These are phyloP conservation scores for Strigamia crassipes DNA, from an alignment of 2,888 invertebrate species.

Conservation along the genomic window DNA sequence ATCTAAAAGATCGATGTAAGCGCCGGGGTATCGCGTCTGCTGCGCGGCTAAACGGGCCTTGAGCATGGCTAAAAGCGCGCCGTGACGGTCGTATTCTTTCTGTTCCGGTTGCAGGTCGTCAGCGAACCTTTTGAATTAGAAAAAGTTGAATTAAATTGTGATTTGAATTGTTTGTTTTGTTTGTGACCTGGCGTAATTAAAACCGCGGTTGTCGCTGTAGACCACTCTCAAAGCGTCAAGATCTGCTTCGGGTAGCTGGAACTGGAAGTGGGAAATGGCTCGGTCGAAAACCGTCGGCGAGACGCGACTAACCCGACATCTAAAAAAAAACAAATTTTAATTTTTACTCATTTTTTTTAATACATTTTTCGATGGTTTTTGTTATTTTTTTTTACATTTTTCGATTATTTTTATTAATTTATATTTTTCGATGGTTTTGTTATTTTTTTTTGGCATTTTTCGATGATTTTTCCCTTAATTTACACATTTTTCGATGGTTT, in stretches of 20 bases:
- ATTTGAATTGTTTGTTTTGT: no score
- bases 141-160: no score
- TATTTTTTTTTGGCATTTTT: neutral
- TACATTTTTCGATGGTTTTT: neutral
- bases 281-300: constrained; percentile 10
- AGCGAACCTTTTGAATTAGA: no score
- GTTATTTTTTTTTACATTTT: neutral
- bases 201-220: constrained; percentile 33
- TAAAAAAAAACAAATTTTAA: no score
- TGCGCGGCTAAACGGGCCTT: constrained; percentile 44
- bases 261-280: constrained; percentile 34
- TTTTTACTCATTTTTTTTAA: no score
- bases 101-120: constrained; percentile 39
- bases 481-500: neutral
- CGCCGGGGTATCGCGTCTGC: constrained; percentile 41
- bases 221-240: constrained; percentile 29
- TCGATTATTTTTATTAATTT: neutral
- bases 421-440: neutral
- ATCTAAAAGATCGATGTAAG: constrained; percentile 43
- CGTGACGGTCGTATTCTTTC: constrained; percentile 32
- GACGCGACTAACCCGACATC: constrained; percentile 17
- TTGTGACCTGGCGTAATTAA: constrained; percentile 43
- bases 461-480: neutral
- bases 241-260: constrained; percentile 37
- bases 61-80: constrained; percentile 36